phyloP scores from a whole-genome alignment of 2,888 invertebrate species.

The Tetragonisca angustula region DNA sequence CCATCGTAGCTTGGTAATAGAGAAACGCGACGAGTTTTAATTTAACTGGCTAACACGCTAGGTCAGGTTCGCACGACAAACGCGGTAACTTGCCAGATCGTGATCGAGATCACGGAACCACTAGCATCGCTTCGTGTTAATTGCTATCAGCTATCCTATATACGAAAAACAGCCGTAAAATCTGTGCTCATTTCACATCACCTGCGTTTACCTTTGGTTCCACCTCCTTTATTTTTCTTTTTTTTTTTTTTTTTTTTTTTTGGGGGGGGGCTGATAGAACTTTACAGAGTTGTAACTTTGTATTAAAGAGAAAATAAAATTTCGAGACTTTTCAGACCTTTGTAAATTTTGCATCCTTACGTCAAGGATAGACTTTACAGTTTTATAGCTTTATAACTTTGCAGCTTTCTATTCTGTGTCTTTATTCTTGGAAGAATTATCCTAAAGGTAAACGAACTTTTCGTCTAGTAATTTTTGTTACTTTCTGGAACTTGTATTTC shows the following conservation, averaged over 20 bases:
- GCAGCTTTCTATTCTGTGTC: background rate
- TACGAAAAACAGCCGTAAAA: background rate
- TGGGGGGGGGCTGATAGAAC: too few relatives aligned
- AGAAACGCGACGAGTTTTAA: constrained; percentile 64
- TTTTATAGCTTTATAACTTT: background rate
- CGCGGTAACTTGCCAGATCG: constrained; percentile 53
- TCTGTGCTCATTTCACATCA: background rate
- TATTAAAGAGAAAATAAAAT: background rate
- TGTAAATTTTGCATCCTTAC: too few relatives aligned
- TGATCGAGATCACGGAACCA: constrained; percentile 53
- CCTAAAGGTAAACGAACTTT: background rate
- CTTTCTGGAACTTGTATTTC: background rate
- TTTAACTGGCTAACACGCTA: constrained; percentile 53
- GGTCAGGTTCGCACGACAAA: constrained; percentile 68
- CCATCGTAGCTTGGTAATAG: constrained; percentile 48
- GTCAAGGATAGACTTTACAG: background rate
- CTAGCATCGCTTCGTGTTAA: background rate
- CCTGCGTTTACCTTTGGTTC: background rate
- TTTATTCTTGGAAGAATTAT: too few relatives aligned
- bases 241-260: too few relatives aligned
- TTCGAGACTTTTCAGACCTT: too few relatives aligned
- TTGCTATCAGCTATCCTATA: background rate
- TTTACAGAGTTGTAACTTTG: background rate
- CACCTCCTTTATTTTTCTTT: background rate
- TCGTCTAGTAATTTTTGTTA: background rate